These are phyloP conservation scores for Cheilinus undulatus DNA, from an alignment of 2,113 vertebrate genomes.

Conservation along the genomic window DNA sequence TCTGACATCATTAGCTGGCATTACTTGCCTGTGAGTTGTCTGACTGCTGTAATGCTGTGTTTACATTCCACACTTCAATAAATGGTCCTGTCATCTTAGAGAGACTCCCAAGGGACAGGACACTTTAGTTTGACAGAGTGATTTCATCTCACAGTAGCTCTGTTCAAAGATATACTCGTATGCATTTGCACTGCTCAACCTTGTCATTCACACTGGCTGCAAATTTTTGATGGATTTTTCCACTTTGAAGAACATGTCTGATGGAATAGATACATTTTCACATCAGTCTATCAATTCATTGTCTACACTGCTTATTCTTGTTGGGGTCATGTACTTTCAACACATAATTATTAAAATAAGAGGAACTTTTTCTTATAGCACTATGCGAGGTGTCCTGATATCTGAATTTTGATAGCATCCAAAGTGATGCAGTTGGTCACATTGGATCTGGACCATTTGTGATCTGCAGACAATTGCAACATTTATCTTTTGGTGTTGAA, in stretches of 20 bases:
- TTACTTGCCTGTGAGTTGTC: not conserved
- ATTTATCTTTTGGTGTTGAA: too few relatives aligned
- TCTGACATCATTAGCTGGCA: not conserved
- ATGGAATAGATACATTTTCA: too few relatives aligned
- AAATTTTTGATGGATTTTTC: too few relatives aligned
- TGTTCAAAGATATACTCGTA: not conserved
- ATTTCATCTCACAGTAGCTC: constrained; percentile 12
- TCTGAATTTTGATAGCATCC: not conserved
- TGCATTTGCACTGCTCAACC: not conserved
- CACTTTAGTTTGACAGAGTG: constrained; percentile 25
- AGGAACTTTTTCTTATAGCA: not conserved
- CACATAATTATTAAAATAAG: too few relatives aligned
- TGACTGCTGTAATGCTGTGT: not conserved
- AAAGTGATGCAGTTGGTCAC: too few relatives aligned
- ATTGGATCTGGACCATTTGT: too few relatives aligned
- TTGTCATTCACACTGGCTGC: too few relatives aligned
- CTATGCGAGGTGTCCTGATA: not conserved
- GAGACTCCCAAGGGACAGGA: constrained; percentile 1
- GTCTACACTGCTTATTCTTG: too few relatives aligned
- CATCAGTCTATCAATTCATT: too few relatives aligned
- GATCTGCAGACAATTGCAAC: too few relatives aligned
- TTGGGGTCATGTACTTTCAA: too few relatives aligned
- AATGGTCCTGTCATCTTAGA: constrained; percentile 1
- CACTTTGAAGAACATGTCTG: too few relatives aligned
- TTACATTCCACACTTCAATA: not conserved